Base-by-base conservation (phyloP, 1,140 invertebrate species). In the Dendrolimus punctatus region DNA sequence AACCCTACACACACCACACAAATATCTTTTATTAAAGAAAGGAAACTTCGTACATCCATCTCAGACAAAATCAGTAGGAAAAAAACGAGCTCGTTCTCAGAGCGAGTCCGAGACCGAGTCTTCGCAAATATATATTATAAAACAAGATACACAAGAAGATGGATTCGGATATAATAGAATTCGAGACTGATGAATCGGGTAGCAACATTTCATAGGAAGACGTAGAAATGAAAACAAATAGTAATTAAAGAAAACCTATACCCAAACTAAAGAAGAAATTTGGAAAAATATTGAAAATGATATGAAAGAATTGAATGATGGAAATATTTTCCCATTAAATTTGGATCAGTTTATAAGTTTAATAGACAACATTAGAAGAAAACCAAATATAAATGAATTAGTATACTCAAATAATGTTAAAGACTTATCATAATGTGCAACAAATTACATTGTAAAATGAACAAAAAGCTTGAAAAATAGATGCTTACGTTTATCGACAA, bases 381-480 rank as follows among this genome's bases (percentile, higher is more conserved):
- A 59, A 51, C 56, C 57, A 53, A 66, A 60, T 53, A 55, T 66
- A 23, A 54, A 60, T 49, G 55, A 59, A 55, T 5, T 66, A 53
- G 57, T 66, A 10, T 52, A 52, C 43, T 39, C 41, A 6, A 62
- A 62, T 43, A 66, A 62, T 47, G 49, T 62, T 42, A 52, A 46
- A 46, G 57, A 62, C 6, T 38, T 40, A 57, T 65, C 42, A 53
- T 9, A 49, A 58, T 65, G 59, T 58, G 56, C 36, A 54, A 58
- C 7, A 48, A 44, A 39, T 36, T 64, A 23, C n/a, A n/a, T n/a
- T n/a, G n/a, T n/a, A n/a, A n/a, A n/a, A n/a, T n/a, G n/a, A n/a
- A n/a, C n/a, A n/a, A 53, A 64, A 10, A 39, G 8, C 45, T 60
- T 60, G 53, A 64, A 65, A 61, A 65, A 65, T 56, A 65, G 57